A percentile compares a stretch with the other conserved stretches of the same genome.
These are phyloP conservation scores for Enoplosus armatus DNA, from an alignment of 2,797 vertebrate species.

Conservation along the genomic window DNA sequence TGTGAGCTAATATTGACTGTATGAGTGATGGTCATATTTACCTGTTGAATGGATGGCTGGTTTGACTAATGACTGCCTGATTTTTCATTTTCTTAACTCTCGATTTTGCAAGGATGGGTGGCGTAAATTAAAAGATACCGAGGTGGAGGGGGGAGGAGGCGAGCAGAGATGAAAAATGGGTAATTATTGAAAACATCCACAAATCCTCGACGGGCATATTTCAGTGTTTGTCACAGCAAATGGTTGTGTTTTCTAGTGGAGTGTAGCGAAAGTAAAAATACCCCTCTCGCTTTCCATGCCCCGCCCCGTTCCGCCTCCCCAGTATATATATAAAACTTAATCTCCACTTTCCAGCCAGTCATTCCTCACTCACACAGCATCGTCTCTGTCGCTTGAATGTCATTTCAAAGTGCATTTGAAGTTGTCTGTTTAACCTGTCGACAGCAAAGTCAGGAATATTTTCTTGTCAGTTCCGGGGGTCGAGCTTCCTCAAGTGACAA, in stretches of 20 bases:
- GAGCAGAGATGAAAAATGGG: constrained; percentile 55
- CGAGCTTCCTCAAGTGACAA: neutral
- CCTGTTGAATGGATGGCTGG: constrained; percentile 78
- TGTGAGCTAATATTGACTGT: constrained; percentile 69
- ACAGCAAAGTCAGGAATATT: constrained; percentile 1
- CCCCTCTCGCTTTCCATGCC: neutral
- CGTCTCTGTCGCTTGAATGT: neutral
- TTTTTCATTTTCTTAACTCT: constrained; percentile 75
- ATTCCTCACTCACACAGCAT: neutral
- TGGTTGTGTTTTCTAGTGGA: constrained; percentile 31
- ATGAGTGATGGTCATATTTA: constrained; percentile 82
- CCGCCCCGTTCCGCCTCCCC: neutral
- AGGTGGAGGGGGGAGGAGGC: constrained; percentile 1
- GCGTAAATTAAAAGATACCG: constrained; percentile 60
- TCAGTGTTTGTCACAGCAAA: constrained; percentile 45
- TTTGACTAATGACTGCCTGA: constrained; percentile 77
- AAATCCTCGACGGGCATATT: constrained; percentile 47
- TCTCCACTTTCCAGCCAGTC: neutral
- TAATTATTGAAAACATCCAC: constrained; percentile 59
- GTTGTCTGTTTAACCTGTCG: neutral
- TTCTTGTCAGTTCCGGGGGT: neutral
- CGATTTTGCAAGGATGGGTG: constrained; percentile 52
- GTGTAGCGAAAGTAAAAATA: neutral
- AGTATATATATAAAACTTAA: too few relatives aligned
- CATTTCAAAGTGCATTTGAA: constrained; percentile 10